Percentiles rank a stretch among this genome's conserved stretches.
Evolutionary conservation across 2,797 vertebrate genomes (phyloP).

Genomic region (Eremophila alpestris): DNA sequence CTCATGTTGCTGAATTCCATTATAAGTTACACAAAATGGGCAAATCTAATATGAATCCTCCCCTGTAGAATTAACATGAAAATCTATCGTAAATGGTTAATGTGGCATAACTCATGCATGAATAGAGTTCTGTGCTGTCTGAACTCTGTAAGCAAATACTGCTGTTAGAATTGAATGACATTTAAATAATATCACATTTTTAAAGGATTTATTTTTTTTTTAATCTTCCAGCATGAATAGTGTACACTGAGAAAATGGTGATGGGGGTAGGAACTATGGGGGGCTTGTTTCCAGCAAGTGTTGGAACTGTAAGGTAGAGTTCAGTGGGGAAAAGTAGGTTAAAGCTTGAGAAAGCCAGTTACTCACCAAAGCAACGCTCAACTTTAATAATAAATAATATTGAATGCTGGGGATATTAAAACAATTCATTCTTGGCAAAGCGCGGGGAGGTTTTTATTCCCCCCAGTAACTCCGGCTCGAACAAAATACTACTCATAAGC

Average conservation of each 20-base stretch:
- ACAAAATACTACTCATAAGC: constrained; percentile 75
- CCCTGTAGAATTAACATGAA: constrained; percentile 57
- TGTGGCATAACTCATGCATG: constrained; percentile 43
- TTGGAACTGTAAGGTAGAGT: constrained; percentile 17
- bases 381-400: constrained; percentile 83
- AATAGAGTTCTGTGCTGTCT: constrained; percentile 30
- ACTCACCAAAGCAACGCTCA: constrained; percentile 64
- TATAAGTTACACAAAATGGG: constrained; percentile 39
- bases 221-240: neutral
- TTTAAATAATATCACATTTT: constrained; percentile 46
- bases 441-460: constrained; percentile 73
- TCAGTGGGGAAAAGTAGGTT: constrained; percentile 64
- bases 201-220: neutral
- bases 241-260: neutral
- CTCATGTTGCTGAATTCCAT: constrained; percentile 33
- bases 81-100: constrained; percentile 61
- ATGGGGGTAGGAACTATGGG: neutral
- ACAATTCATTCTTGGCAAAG: constrained; percentile 81
- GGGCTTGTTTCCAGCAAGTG: neutral
- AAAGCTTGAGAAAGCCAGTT: constrained; percentile 59
- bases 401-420: constrained; percentile 84
- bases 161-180: constrained; percentile 25
- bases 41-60: constrained; percentile 49
- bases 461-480: constrained; percentile 67
- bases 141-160: constrained; percentile 40